These are phyloP conservation scores for Sciurus niger DNA, from an alignment of 2,113 vertebrate species.

Conservation along the genomic window DNA sequence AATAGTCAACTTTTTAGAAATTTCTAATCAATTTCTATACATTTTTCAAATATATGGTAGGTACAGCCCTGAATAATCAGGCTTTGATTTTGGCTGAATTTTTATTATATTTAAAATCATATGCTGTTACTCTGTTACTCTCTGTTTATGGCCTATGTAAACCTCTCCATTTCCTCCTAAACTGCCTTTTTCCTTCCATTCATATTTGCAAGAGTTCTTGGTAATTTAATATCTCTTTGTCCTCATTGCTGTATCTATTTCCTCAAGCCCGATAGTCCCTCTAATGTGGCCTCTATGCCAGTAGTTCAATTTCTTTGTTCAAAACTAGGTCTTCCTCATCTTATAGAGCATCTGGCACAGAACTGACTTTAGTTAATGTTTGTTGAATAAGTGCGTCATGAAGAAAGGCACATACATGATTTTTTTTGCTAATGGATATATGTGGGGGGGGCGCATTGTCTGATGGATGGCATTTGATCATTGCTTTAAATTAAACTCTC, in stretches of 20 bases:
- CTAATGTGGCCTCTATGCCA: background rate
- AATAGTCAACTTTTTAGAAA: background rate
- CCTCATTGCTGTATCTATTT: background rate
- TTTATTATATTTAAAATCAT: background rate
- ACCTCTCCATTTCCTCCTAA: background rate
- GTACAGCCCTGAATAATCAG: background rate
- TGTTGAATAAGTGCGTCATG: background rate
- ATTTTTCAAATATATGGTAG: background rate
- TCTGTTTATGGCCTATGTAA: no score
- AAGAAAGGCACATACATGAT: background rate
- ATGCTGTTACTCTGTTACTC: no score
- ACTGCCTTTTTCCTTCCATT: background rate
- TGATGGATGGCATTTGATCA: background rate
- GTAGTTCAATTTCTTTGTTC: background rate
- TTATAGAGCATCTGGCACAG: background rate
- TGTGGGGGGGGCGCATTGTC: no score
- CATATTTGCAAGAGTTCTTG: background rate
- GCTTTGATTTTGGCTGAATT: background rate
- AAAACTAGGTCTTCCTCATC: background rate
- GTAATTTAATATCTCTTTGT: background rate
- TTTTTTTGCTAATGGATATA: background rate
- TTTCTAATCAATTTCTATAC: background rate
- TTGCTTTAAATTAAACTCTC: background rate
- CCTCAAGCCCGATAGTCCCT: background rate
- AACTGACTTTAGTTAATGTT: background rate